These are phyloP conservation scores for Cygnus buccinator DNA, from an alignment of 2,113 vertebrate genomes.

Conservation along the genomic window DNA sequence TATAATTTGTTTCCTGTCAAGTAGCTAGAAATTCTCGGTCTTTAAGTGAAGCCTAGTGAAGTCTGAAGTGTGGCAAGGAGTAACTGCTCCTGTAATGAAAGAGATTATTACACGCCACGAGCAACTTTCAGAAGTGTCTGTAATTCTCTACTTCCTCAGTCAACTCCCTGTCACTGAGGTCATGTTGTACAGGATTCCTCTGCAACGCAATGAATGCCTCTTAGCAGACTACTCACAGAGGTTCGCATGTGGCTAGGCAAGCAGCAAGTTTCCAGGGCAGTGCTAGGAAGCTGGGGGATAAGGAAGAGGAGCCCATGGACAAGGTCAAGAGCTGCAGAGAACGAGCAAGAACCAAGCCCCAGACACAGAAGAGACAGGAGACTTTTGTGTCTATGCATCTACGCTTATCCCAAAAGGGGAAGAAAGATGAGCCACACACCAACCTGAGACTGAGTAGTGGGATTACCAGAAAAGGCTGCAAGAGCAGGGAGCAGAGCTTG, in stretches of 20 bases:
- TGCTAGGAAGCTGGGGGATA: background rate
- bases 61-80: background rate
- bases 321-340: background rate
- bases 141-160: background rate
- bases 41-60: background rate
- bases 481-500: slow-evolving; percentile 24
- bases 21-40: background rate
- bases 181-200: background rate
- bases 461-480: slow-evolving; percentile 38
- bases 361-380: background rate
- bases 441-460: background rate
- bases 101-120: background rate
- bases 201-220: accelerated
- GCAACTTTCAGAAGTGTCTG: background rate
- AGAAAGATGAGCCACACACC: background rate
- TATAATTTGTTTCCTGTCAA: background rate
- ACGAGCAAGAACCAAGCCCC: background rate
- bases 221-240: background rate
- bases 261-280: background rate
- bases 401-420: accelerated
- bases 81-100: background rate
- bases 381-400: background rate
- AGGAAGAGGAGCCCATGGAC: background rate
- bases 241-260: background rate
- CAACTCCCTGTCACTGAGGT: background rate